These are phyloP conservation scores for human (Homo sapiens) DNA, from an alignment of 2,113 vertebrate genomes.

Conservation along the genomic window GRCh38 chr12:67092501-67093000, in stretches of 20 bases:
- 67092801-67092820: slow-evolving; percentile 19
- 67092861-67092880: not conserved
- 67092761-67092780: not conserved
- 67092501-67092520: not conserved
- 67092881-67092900: not conserved
- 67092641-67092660: not conserved
- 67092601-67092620: not conserved
- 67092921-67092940: no score
- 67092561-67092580: not conserved
- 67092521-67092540: not conserved
- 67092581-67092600: not conserved
- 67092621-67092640: not conserved
- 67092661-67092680: not conserved
- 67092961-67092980: no score
- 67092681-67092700: not conserved
- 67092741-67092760: slow-evolving; percentile 43
- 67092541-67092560: not conserved
- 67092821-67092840: not conserved
- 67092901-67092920: no score
- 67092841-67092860: not conserved
- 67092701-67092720: slow-evolving; percentile 29
- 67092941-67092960: no score
- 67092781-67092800: not conserved
- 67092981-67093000: no score
- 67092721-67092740: not conserved